Evolutionary conservation across 1,140 invertebrate species (phyloP).

Genomic region (Gryllus bimaculatus): DNA sequence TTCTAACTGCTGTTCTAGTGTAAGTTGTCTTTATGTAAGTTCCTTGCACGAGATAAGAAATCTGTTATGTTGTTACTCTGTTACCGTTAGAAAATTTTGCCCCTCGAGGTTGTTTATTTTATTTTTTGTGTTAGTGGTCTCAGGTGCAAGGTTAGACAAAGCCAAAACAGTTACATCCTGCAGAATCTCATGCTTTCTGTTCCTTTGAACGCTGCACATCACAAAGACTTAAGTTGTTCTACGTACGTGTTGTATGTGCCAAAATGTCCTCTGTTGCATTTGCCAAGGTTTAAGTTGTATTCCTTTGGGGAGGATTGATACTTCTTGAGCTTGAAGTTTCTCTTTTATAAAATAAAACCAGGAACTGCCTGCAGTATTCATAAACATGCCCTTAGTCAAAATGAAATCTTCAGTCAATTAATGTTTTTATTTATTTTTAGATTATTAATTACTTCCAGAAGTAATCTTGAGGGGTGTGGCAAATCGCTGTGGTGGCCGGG

Average conservation of each 20-base stretch:
- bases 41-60: background rate
- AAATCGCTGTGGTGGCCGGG: background rate
- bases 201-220: background rate
- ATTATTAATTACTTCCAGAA: background rate
- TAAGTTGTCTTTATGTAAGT: background rate
- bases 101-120: background rate
- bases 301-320: background rate
- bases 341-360: background rate
- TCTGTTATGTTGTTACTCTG: background rate
- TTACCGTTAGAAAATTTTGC: background rate
- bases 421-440: slow-evolving; percentile 1
- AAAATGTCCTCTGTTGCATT: background rate
- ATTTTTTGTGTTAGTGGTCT: background rate
- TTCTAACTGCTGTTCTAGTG: background rate
- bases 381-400: background rate
- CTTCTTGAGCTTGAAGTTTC: background rate
- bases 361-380: slow-evolving; percentile 1
- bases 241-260: background rate
- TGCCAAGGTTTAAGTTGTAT: background rate
- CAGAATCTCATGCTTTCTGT: background rate
- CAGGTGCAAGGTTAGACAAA: background rate
- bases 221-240: slow-evolving; percentile 5
- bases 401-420: background rate
- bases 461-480: background rate
- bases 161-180: background rate